These are phyloP conservation scores for Aporrectodea caliginosa DNA, from an alignment of 1,140 invertebrate genomes.

Conservation along the genomic window DNA sequence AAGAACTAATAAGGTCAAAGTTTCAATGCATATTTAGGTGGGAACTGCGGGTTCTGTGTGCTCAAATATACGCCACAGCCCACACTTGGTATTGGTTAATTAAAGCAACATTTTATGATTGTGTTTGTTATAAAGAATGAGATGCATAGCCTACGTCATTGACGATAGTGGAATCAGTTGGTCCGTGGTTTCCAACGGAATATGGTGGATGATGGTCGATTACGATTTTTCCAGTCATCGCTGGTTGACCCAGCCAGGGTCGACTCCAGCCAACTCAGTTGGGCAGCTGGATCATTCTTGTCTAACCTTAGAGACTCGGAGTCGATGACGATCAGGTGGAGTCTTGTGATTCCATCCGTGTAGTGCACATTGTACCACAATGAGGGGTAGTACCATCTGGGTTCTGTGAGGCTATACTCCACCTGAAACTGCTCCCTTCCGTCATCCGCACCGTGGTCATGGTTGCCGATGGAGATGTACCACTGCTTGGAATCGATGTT, in stretches of 20 bases:
- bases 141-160: too few species aligned
- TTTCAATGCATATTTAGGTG: too few species aligned
- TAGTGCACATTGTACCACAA: conserved; percentile 7
- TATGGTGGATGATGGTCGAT: conserved; percentile 16
- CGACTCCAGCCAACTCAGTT: not conserved
- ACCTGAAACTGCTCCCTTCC: conserved; percentile 22
- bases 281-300: not conserved
- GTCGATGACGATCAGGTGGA: conserved; percentile 7
- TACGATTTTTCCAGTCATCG: conserved; percentile 15
- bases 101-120: too few species aligned
- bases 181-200: not conserved
- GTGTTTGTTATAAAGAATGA: too few species aligned
- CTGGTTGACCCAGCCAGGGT: not conserved
- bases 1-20: too few species aligned
- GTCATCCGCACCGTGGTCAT: conserved; percentile 9
- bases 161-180: too few species aligned
- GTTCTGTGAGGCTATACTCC: conserved; percentile 10
- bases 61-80: too few species aligned
- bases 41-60: too few species aligned
- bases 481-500: not conserved
- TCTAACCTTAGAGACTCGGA: not conserved
- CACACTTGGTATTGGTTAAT: too few species aligned
- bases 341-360: not conserved
- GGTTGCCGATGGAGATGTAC: conserved; percentile 8
- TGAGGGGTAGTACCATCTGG: conserved; percentile 20